Conservation (phyloP, 2,888 invertebrate genomes). For the Pterostichus madidus region DNA sequence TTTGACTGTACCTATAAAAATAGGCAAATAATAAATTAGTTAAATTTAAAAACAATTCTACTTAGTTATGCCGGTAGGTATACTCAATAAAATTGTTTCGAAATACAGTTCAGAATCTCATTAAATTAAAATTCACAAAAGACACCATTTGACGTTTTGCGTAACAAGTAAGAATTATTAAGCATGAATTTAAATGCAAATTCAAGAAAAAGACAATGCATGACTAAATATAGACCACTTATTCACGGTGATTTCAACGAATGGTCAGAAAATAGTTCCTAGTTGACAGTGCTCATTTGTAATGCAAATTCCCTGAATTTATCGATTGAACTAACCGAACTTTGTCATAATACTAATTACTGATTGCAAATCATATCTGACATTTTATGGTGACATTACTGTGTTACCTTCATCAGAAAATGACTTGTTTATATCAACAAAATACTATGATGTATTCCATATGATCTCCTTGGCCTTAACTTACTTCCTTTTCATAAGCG, state of each 20-base stretch:
- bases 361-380: slow-evolving; percentile 33
- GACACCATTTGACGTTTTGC: not conserved
- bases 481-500: too few relatives aligned
- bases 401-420: slow-evolving; percentile 10
- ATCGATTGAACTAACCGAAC: slow-evolving; percentile 33
- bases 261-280: slow-evolving; percentile 27
- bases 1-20: too few relatives aligned
- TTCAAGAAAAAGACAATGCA: slow-evolving; percentile 23
- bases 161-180: not conserved
- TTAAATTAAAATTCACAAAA: too few relatives aligned
- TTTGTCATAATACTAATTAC: not conserved
- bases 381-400: slow-evolving; percentile 19
- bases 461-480: not conserved
- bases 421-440: not conserved
- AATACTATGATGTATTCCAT: slow-evolving; percentile 5
- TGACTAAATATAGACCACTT: slow-evolving; percentile 35
- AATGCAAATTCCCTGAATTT: slow-evolving; percentile 24
- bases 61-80: too few relatives aligned
- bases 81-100: too few relatives aligned
- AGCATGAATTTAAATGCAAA: slow-evolving; percentile 33
- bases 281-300: slow-evolving; percentile 23
- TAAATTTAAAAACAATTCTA: too few relatives aligned
- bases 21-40: too few relatives aligned
- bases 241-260: slow-evolving; percentile 33
- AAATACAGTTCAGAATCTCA: too few relatives aligned